Evolutionary conservation across 1,140 invertebrate species (phyloP).

Genomic region (Macrosteles quadrilineatus): DNA sequence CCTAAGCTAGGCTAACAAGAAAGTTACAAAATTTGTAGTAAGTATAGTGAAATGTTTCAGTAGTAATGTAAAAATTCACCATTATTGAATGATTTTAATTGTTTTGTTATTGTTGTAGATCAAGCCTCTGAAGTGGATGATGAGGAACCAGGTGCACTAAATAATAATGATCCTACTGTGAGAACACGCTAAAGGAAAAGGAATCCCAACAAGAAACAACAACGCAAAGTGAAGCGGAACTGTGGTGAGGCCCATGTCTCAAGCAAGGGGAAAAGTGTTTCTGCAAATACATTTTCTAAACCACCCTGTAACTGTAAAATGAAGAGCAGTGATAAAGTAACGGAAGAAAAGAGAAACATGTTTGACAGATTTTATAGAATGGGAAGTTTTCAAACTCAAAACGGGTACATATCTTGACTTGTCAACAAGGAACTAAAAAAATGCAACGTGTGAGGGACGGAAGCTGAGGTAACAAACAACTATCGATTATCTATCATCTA

Average conservation of each 20-base stretch:
- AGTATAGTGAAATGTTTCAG: too few relatives aligned
- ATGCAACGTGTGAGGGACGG: neutral
- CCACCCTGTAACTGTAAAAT: neutral
- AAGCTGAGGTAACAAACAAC: neutral
- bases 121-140: neutral
- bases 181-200: neutral
- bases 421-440: neutral
- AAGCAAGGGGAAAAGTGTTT: neutral
- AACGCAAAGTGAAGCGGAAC: neutral
- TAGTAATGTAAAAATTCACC: too few relatives aligned
- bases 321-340: neutral
- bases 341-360: neutral
- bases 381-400: neutral
- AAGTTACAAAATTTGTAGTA: too few relatives aligned
- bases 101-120: too few relatives aligned
- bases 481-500: neutral
- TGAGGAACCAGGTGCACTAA: neutral
- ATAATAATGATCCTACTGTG: neutral
- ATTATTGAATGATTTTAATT: too few relatives aligned
- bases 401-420: neutral
- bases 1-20: too few relatives aligned
- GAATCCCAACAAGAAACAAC: neutral
- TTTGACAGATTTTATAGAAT: neutral
- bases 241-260: neutral
- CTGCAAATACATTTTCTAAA: neutral